Conservation (phyloP, 2,888 invertebrate genomes). For the Oligia latruncula region DNA sequence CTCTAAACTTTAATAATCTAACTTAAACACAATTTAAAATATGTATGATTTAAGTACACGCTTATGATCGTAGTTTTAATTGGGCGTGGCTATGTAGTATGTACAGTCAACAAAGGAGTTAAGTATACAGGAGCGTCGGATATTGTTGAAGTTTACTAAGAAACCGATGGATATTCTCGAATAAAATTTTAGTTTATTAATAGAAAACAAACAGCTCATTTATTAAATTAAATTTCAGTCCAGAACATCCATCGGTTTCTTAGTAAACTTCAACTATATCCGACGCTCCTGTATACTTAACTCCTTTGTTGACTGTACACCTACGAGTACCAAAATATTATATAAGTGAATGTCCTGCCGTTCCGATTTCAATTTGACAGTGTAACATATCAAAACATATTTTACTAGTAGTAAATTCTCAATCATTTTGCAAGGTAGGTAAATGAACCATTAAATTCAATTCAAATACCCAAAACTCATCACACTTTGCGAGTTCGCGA, state of each 20-base stretch:
- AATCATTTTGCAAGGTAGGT: slow-evolving; percentile 10
- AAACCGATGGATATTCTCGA: too few relatives aligned
- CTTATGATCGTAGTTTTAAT: slow-evolving; percentile 18
- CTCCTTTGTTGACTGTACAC: too few relatives aligned
- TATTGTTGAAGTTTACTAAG: too few relatives aligned
- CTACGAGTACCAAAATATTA: not conserved
- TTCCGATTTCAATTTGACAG: slow-evolving; percentile 11
- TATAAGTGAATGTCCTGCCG: not conserved
- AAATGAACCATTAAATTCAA: slow-evolving; percentile 49
- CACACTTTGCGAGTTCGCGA: slow-evolving; percentile 15
- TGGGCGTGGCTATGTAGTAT: not conserved
- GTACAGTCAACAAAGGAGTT: too few relatives aligned
- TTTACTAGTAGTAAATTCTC: not conserved
- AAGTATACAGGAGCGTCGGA: too few relatives aligned
- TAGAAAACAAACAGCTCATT: too few relatives aligned
- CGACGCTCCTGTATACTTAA: too few relatives aligned
- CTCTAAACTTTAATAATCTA: not conserved
- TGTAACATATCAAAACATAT: not conserved
- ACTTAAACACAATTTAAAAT: not conserved
- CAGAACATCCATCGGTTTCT: too few relatives aligned
- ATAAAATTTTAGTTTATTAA: too few relatives aligned
- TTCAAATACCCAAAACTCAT: slow-evolving; percentile 35
- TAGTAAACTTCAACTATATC: too few relatives aligned
- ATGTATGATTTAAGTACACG: not conserved
- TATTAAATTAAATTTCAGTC: too few relatives aligned